Base-by-base conservation (phyloP, 2,888 invertebrate species). In the Ornithoptera alexandrae region DNA sequence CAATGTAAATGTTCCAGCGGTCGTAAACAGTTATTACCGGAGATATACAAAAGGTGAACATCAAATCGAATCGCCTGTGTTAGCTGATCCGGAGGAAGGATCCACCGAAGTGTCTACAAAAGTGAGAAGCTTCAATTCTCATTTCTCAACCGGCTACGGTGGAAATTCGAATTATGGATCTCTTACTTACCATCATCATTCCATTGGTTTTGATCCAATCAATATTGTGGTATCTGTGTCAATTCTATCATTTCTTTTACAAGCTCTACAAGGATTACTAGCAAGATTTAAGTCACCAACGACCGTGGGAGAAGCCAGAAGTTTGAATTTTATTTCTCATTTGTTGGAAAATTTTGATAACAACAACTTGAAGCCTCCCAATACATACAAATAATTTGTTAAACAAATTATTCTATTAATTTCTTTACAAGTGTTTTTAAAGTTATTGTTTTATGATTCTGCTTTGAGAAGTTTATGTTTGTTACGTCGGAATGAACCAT, bases 171-270 rank as follows among this genome's bases (percentile, higher is more conserved):
- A 85, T 72, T 87, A 87, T 73, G 86, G 81, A 24, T 66, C 72
- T 3, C 80, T 84, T 18, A 84, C 89, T 1, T 92, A 91, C 73
- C 92, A 93, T 73, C 93, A 93, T 71, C 92, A 93, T 76, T 92
- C 92, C 1, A 90, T 93, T 66, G 92, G 92, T n/a, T 90, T 93
- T 71, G 93, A 93, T 81, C 93, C 93, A 12, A 82, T 93, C 64
- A 93, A 93, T 73, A 92, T 93, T 39, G 85, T 93, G 1, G 89
- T 93, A 0, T 93, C 93, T 0, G 79, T 93, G 78, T 93, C 93
- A 5, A 79, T 93, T 1, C 77, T 93, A 22, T 92, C 93, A 6
- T 89, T 93, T 68, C 76, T 93, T 22, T 77, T 93, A 7, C 92
- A 93, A 84, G 89, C 92, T 0, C 76, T 93, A 15, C 91, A 90